These are phyloP conservation scores for Tympanuchus pallidicinctus DNA, from an alignment of 2,113 vertebrate genomes.

Conservation along the genomic window DNA sequence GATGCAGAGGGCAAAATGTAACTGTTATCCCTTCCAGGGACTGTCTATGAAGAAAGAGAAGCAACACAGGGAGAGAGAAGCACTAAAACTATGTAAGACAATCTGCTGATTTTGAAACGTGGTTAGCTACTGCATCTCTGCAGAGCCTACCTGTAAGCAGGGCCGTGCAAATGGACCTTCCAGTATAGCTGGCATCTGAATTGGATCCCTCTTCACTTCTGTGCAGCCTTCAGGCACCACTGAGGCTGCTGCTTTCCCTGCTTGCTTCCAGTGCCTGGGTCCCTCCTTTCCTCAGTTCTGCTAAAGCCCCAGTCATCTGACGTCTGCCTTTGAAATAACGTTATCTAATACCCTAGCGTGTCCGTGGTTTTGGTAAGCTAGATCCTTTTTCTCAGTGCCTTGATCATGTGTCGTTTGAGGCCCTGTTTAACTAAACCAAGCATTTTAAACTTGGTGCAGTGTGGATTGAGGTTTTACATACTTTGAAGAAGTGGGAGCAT, in stretches of 20 bases:
- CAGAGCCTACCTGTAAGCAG: rapidly evolving
- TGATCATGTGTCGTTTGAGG: background rate
- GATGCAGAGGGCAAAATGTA: background rate
- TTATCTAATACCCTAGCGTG: background rate
- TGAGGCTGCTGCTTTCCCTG: rapidly evolving
- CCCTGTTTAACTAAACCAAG: background rate
- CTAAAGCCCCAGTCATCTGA: background rate
- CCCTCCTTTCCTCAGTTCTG: background rate
- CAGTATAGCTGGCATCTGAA: rapidly evolving
- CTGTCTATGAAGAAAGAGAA: background rate
- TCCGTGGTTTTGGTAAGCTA: background rate
- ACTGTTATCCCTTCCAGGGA: background rate
- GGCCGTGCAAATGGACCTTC: background rate
- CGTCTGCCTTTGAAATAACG: background rate
- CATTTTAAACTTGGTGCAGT: background rate
- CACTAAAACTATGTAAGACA: rapidly evolving
- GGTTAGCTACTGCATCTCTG: background rate
- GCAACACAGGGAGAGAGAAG: background rate
- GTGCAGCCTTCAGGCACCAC: background rate
- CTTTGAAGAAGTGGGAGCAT: background rate
- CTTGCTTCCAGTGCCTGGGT: background rate
- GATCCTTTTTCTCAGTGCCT: background rate
- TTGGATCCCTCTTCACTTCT: background rate
- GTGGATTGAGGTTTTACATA: background rate
- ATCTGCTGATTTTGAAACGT: background rate